Evolutionary conservation across 2,113 vertebrate genomes (phyloP).

Genomic region (Rana temporaria): DNA sequence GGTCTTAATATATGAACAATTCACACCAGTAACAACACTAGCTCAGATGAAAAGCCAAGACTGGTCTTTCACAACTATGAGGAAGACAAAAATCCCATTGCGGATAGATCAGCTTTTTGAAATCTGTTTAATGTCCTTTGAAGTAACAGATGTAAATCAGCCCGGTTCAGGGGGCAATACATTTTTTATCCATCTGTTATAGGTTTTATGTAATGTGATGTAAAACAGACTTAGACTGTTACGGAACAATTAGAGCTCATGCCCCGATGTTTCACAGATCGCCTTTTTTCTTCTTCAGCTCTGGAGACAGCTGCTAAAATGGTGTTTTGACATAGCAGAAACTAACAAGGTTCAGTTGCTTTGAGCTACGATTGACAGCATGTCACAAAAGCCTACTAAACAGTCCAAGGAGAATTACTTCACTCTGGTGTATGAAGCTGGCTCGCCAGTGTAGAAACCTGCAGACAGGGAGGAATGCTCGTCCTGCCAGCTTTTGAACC

Average conservation of each 20-base stretch:
- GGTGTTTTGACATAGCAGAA: slow-evolving; percentile 27
- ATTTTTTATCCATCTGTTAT: too few relatives aligned
- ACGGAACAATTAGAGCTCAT: not conserved
- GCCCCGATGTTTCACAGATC: not conserved
- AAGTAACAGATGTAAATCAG: too few relatives aligned
- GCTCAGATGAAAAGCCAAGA: too few relatives aligned
- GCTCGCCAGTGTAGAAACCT: not conserved
- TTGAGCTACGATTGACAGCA: slow-evolving; percentile 45
- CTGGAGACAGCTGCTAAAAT: slow-evolving; percentile 7
- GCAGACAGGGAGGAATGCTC: slow-evolving; percentile 21
- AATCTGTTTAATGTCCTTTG: too few relatives aligned
- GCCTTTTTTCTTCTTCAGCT: not conserved
- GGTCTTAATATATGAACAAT: too few relatives aligned
- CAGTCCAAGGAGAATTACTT: slow-evolving; percentile 41
- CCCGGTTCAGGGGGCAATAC: too few relatives aligned
- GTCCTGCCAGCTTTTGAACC: not conserved
- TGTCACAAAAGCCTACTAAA: slow-evolving; percentile 32
- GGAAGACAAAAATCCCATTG: too few relatives aligned
- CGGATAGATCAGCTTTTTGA: too few relatives aligned
- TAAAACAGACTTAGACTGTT: not conserved
- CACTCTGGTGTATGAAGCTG: slow-evolving; percentile 13
- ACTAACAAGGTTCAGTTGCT: slow-evolving; percentile 40
- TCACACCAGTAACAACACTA: too few relatives aligned
- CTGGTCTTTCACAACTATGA: too few relatives aligned
- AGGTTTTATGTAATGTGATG: too few relatives aligned